These are phyloP conservation scores for Sebastes ruberrimus DNA, from an alignment of 2,797 vertebrate genomes.

Conservation along the genomic window DNA sequence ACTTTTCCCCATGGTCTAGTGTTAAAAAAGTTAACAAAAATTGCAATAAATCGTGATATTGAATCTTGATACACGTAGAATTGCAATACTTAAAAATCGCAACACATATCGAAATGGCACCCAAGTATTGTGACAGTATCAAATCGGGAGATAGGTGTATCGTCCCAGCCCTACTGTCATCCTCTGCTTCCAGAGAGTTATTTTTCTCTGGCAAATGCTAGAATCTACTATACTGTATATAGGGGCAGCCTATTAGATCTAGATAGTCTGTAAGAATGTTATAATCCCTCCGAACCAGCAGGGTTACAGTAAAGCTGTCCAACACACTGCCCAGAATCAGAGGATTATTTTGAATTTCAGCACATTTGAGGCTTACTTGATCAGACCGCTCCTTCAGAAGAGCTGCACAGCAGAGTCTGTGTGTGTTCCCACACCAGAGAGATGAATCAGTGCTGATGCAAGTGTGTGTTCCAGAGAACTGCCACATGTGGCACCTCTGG, in stretches of 20 bases:
- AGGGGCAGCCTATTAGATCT: neutral
- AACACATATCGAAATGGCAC: no score
- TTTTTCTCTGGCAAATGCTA: neutral
- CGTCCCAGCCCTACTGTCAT: no score
- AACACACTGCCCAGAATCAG: neutral
- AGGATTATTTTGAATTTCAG: constrained; percentile 27
- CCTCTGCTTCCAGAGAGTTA: neutral
- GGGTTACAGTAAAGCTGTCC: constrained; percentile 8
- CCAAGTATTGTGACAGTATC: no score
- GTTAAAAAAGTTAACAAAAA: no score
- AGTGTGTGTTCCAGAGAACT: neutral
- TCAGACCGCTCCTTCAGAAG: constrained; percentile 12
- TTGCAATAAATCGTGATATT: no score
- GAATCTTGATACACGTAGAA: no score
- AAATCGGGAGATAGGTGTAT: no score
- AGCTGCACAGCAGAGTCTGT: constrained; percentile 34
- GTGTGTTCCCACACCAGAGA: neutral
- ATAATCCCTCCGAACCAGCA: neutral
- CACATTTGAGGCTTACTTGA: constrained; percentile 30
- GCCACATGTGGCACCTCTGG: constrained; percentile 18
- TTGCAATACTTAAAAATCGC: no score
- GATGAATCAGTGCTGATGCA: neutral
- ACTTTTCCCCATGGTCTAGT: no score
- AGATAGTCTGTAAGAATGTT: neutral
- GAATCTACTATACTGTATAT: neutral